Evolutionary conservation across 2,113 vertebrate species (phyloP).

Genomic region (Embiotoca jacksoni): DNA sequence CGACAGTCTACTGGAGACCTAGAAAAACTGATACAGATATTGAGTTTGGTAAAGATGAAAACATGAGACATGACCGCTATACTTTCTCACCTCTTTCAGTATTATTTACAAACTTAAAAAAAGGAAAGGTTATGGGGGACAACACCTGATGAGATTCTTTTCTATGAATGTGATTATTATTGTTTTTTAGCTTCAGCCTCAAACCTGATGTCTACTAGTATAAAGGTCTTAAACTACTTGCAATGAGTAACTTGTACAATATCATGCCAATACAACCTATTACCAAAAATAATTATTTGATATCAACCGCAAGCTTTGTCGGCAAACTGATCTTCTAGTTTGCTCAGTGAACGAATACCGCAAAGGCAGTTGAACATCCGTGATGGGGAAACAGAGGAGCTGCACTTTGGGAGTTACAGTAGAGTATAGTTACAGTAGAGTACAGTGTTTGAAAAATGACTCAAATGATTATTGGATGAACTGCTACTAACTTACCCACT

Average conservation of each 20-base stretch:
- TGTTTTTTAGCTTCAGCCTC: no score
- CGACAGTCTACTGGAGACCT: neutral
- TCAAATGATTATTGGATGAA: neutral
- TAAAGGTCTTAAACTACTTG: neutral
- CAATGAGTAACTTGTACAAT: neutral
- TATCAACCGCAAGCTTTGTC: neutral
- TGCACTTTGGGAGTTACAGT: neutral
- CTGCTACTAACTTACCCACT: neutral
- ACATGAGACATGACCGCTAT: neutral
- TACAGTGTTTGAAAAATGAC: no score
- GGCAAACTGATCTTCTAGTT: neutral
- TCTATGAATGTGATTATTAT: neutral
- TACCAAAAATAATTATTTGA: slow-evolving; percentile 2
- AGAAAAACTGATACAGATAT: slow-evolving; percentile 14
- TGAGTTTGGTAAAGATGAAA: neutral
- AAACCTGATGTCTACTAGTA: neutral
- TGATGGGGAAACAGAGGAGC: no score
- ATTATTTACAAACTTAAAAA: neutral
- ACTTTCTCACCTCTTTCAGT: neutral
- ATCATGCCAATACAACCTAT: neutral
- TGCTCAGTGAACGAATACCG: no score
- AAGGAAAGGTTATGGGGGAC: neutral
- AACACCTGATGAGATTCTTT: neutral
- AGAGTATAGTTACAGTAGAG: no score
- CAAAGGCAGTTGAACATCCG: no score